A percentile compares a stretch with the other conserved stretches of the same genome.
Conservation (phyloP, 2,113 vertebrate genomes). For the Azemiops feae region DNA sequence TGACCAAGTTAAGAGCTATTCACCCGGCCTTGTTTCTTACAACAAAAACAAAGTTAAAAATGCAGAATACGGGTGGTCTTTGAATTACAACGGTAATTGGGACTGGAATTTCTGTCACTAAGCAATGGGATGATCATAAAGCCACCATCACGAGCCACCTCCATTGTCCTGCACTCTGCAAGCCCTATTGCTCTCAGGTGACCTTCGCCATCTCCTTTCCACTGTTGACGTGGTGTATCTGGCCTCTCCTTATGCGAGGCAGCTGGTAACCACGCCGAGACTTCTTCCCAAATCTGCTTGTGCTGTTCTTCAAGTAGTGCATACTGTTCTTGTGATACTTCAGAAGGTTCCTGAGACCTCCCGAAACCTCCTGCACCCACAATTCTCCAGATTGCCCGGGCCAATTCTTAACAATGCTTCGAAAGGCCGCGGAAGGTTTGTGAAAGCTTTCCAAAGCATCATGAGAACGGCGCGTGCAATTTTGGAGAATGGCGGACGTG, state of each 20-base stretch:
- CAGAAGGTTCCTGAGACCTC: not conserved
- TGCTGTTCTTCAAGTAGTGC: not conserved
- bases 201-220: not conserved
- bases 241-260: not conserved
- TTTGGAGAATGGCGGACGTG: too few species aligned
- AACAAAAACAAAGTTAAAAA: not conserved
- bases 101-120: not conserved
- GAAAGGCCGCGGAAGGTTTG: too few species aligned
- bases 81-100: not conserved
- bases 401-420: too few species aligned
- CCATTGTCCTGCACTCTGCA: not conserved
- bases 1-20: not conserved
- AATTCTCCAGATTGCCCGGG: too few species aligned
- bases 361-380: too few species aligned
- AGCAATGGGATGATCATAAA: not conserved
- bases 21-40: not conserved
- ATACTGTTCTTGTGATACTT: not conserved
- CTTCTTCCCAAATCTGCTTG: too few species aligned
- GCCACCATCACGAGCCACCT: not conserved
- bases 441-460: too few species aligned
- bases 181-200: not conserved
- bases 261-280: not conserved
- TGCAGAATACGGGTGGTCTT: not conserved
- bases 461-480: too few species aligned
- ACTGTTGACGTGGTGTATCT: not conserved